A percentile compares a stretch with the other conserved stretches of the same genome.
Conservation (phyloP, 2,113 vertebrate genomes). For the Pterocles orientalis region DNA sequence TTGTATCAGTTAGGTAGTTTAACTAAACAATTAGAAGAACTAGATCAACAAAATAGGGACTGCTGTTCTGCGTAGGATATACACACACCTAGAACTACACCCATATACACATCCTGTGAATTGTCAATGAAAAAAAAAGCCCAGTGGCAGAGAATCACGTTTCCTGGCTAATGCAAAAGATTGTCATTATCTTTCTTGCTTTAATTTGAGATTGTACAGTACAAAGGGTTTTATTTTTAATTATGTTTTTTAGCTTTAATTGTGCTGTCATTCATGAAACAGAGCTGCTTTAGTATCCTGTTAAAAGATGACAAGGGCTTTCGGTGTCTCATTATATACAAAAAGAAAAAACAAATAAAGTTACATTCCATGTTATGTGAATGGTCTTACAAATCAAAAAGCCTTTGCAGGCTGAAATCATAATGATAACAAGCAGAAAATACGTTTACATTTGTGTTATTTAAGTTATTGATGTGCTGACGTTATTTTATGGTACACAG, state of each 20-base stretch:
- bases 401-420: slow-evolving; percentile 38
- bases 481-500: slow-evolving; percentile 43
- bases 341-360: slow-evolving; percentile 73
- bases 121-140: slow-evolving; percentile 57
- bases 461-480: slow-evolving; percentile 57
- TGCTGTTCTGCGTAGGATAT: slow-evolving; percentile 67
- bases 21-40: slow-evolving; percentile 76
- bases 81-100: slow-evolving; percentile 60
- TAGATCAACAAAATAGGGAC: slow-evolving; percentile 75
- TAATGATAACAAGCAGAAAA: slow-evolving; percentile 53
- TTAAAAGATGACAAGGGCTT: slow-evolving; percentile 78
- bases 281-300: slow-evolving; percentile 76
- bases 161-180: slow-evolving; percentile 78
- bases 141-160: slow-evolving; percentile 71
- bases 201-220: slow-evolving; percentile 78
- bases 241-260: slow-evolving; percentile 79
- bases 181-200: slow-evolving; percentile 73
- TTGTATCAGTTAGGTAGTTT: slow-evolving; percentile 80
- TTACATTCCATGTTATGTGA: slow-evolving; percentile 78
- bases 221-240: slow-evolving; percentile 69
- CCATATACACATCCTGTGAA: slow-evolving; percentile 61
- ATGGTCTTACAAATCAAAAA: slow-evolving; percentile 67
- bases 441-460: slow-evolving; percentile 66
- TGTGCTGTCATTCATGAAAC: slow-evolving; percentile 79
- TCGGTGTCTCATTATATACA: slow-evolving; percentile 72